Conservation (phyloP, 2,113 vertebrate species). For the Bagarius yarrelli region DNA sequence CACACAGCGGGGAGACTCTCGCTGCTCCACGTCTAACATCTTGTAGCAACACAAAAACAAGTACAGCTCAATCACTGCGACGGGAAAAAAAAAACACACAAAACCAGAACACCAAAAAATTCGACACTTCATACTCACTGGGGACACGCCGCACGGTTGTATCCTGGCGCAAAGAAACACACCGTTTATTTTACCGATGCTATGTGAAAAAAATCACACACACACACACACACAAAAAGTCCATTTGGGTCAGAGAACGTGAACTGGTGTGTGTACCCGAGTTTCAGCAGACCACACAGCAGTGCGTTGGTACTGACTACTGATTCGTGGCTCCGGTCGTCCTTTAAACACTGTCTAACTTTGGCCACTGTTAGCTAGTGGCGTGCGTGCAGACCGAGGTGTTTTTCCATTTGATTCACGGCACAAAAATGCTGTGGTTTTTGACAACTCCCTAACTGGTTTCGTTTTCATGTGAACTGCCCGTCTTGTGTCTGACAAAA, state of each 20-base stretch:
- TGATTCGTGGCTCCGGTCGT: background rate
- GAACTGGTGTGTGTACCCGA: background rate
- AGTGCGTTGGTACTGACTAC: background rate
- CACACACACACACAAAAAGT: background rate
- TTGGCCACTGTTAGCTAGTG: background rate
- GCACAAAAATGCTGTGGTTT: slow-evolving; percentile 41
- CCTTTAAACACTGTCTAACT: background rate
- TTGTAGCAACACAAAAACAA: slow-evolving; percentile 5
- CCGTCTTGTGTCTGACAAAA: slow-evolving; percentile 21
- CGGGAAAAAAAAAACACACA: background rate
- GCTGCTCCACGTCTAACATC: background rate
- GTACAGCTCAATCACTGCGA: background rate
- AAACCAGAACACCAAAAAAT: background rate
- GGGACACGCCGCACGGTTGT: background rate
- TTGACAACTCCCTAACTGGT: slow-evolving; percentile 32
- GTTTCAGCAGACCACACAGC: slow-evolving; percentile 10
- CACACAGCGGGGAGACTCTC: slow-evolving; percentile 31
- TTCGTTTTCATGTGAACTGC: slow-evolving; percentile 21
- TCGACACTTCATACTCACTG: background rate
- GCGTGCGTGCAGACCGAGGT: background rate
- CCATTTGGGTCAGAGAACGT: background rate
- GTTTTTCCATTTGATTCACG: slow-evolving; percentile 35
- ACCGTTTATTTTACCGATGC: background rate
- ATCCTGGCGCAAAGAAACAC: background rate
- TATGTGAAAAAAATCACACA: too few relatives aligned